A percentile compares a stretch with the other conserved stretches of the same genome.
These are phyloP conservation scores for Theocolax elegans DNA, from an alignment of 1,140 invertebrate species.

Conservation along the genomic window DNA sequence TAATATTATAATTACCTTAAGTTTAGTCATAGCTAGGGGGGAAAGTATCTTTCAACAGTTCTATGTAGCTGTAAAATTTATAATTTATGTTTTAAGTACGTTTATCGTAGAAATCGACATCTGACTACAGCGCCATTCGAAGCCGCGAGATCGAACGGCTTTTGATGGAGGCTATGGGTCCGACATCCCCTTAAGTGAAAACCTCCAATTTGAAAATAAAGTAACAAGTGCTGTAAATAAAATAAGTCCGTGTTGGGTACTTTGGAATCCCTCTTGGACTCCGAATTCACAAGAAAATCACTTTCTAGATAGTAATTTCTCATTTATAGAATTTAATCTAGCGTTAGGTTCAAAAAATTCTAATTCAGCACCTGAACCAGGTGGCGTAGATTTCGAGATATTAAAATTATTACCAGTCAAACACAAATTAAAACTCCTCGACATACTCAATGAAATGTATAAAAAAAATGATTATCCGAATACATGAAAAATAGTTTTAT, in stretches of 20 bases:
- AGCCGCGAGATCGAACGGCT: too few relatives aligned
- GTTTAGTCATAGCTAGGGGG: too few relatives aligned
- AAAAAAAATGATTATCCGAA: background rate
- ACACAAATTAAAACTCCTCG: background rate
- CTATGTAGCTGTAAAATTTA: too few relatives aligned
- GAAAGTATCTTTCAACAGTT: too few relatives aligned
- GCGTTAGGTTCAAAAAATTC: background rate
- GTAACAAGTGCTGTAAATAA: background rate
- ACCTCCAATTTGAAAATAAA: background rate
- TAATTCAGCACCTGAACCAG: background rate
- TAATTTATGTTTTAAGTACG: too few relatives aligned
- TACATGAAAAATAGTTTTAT: background rate
- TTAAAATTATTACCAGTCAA: background rate
- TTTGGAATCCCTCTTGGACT: background rate
- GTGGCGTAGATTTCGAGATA: background rate
- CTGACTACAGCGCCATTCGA: too few relatives aligned
- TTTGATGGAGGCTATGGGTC: too few relatives aligned
- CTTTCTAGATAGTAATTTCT: background rate
- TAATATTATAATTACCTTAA: too few relatives aligned
- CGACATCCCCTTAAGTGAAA: too few relatives aligned
- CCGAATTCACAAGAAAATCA: background rate
- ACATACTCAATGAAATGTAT: conserved; percentile 3
- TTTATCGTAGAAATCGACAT: too few relatives aligned
- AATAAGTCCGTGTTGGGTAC: background rate
- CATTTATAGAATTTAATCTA: background rate